Conservation (phyloP, 2,888 invertebrate genomes). For the Drosophila testacea region DNA sequence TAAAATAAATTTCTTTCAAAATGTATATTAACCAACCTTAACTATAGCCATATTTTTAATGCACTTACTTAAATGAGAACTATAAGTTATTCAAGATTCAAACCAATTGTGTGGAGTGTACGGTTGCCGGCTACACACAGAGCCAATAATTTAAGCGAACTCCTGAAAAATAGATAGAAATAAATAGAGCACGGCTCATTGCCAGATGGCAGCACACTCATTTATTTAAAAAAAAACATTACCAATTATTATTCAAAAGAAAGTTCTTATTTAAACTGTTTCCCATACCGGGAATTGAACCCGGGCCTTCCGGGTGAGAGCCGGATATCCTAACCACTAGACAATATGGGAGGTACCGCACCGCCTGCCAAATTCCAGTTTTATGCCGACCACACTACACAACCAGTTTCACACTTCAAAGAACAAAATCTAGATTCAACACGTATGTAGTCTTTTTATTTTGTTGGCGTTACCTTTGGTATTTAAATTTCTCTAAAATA, state of each 20-base stretch:
- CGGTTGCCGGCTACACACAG: too few relatives aligned
- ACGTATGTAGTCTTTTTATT: not conserved
- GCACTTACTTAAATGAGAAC: too few relatives aligned
- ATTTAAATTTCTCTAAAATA: not conserved
- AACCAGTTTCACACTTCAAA: not conserved
- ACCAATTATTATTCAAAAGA: not conserved
- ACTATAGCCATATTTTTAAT: not conserved
- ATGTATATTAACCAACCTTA: not conserved
- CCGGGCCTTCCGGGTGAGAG: constrained; percentile 88
- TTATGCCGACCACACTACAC: not conserved
- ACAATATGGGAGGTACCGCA: constrained; percentile 83
- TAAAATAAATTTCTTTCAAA: not conserved
- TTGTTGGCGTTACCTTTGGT: not conserved
- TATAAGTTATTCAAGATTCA: not conserved
- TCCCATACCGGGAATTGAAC: constrained; percentile 97
- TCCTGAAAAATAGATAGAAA: too few relatives aligned
- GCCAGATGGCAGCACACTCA: too few relatives aligned
- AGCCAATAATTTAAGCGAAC: too few relatives aligned
- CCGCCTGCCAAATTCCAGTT: not conserved
- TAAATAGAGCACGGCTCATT: too few relatives aligned
- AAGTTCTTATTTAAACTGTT: constrained; percentile 13
- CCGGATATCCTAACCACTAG: constrained; percentile 86
- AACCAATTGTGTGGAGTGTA: not conserved
- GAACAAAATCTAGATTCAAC: not conserved
- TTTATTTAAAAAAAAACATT: not conserved